Base-by-base conservation (phyloP, 1,140 invertebrate genomes). In the Megathymus violae region DNA sequence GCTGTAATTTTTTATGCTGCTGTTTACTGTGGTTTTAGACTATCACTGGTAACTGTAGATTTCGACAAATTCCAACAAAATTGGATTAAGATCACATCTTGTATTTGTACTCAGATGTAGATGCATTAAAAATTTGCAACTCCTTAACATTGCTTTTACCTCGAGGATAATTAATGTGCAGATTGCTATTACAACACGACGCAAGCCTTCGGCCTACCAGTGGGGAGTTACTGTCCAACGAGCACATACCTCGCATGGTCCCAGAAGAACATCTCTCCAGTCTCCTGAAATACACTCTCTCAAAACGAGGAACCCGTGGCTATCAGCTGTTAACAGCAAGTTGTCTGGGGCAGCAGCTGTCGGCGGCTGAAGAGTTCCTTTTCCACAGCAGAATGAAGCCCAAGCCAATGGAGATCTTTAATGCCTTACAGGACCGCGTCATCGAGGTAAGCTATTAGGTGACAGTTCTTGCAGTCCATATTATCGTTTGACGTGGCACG, bases 111-210 rank as follows among this genome's bases (percentile, higher is more conserved):
- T n/a, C n/a, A n/a, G n/a, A n/a, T n/a, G n/a, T n/a, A n/a, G n/a
- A n/a, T n/a, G n/a, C n/a, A n/a, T n/a, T n/a, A n/a, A n/a, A n/a
- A n/a, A n/a, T n/a, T n/a, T n/a, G n/a, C n/a, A n/a, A n/a, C n/a
- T n/a, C n/a, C n/a, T n/a, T n/a, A n/a, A n/a, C n/a, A n/a, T n/a
- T n/a, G n/a, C n/a, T n/a, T n/a, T n/a, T n/a, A n/a, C n/a, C n/a
- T n/a, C n/a, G n/a, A n/a, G n/a, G n/a, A n/a, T n/a, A n/a, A n/a
- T 22, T 22, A 15, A 6, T 50, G 44, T 36, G 7, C 69, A 88
- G 94, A 52, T 97, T 95, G 96, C 88, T 99, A 27, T 85, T 99
- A 17, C 94, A 95, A 81, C 97, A 99, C 76, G 96, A 98, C 87
- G 94, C 97, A 0, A 93, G 92, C 51, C 91, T 94, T 67, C 91